Conservation (phyloP, 37 sponge, comb jelly and placozoan genomes). For the Chondrilla cf. caribensis region DNA sequence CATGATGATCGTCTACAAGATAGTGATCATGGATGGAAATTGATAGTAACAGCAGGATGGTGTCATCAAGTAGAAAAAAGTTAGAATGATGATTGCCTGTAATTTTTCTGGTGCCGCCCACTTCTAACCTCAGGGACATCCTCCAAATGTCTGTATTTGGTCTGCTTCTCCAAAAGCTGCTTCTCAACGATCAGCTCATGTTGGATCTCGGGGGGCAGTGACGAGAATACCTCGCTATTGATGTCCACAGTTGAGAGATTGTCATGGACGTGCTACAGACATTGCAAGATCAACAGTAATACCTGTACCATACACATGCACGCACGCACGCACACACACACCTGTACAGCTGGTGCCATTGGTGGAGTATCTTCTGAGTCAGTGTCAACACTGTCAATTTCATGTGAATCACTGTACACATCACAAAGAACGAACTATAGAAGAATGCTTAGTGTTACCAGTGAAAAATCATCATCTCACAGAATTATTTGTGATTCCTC, state of each 20-base stretch:
- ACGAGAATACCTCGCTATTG: constrained; percentile 46
- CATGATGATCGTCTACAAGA: too few species aligned
- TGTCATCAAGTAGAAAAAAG: too few species aligned
- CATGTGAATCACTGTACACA: neutral
- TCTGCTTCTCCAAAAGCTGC: constrained; percentile 53
- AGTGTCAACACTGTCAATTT: neutral
- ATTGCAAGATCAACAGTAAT: neutral
- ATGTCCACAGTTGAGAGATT: constrained; percentile 60
- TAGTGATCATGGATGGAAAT: neutral
- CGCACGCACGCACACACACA: too few species aligned
- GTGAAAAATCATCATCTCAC: neutral
- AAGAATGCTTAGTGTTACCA: neutral
- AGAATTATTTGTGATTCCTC: neutral
- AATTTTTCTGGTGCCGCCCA: too few species aligned
- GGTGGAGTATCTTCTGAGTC: too few species aligned
- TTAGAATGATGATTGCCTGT: too few species aligned
- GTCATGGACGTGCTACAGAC: neutral
- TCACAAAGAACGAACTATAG: too few species aligned
- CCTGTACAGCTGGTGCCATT: too few species aligned
- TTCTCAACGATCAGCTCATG: constrained; percentile 88
- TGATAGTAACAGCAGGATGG: neutral
- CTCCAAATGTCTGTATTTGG: neutral
- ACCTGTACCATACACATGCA: too few species aligned
- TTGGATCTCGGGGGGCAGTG: constrained; percentile 87
- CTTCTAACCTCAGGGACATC: constrained; percentile 32